A percentile compares a stretch with the other conserved stretches of the same genome.
Conservation (phyloP, 2,797 vertebrate species). For the Salarias fasciatus region DNA sequence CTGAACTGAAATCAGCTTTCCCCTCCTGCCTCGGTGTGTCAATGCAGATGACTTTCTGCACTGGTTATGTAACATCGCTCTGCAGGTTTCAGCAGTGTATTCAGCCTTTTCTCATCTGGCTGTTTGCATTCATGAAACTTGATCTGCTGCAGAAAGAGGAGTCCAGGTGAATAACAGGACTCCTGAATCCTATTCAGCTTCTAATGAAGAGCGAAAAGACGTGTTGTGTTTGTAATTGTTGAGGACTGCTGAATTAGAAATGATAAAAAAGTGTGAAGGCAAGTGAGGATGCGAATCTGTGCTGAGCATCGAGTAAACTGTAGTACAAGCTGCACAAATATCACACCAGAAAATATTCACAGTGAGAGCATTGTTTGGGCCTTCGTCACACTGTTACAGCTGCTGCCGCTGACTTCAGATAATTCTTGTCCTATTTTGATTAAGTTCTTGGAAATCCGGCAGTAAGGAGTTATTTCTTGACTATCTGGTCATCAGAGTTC, state of each 20-base stretch:
- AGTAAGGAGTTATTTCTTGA: too few species aligned
- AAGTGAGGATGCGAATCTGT: conserved; percentile 14
- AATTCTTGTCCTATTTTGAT: too few species aligned
- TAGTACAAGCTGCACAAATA: conserved; percentile 17
- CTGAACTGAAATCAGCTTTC: too few species aligned
- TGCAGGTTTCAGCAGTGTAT: neutral
- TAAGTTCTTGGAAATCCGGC: too few species aligned
- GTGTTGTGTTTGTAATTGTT: neutral
- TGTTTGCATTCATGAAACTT: neutral
- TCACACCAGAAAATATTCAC: neutral
- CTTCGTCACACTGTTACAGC: too few species aligned
- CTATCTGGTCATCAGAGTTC: too few species aligned
- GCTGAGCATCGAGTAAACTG: conserved; percentile 20
- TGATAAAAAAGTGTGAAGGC: conserved; percentile 12
- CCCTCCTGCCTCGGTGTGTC: too few species aligned
- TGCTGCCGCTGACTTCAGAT: too few species aligned
- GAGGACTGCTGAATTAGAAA: neutral
- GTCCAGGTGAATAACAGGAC: neutral
- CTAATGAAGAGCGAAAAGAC: neutral
- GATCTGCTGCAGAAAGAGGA: neutral
- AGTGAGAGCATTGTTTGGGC: too few species aligned
- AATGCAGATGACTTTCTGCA: neutral
- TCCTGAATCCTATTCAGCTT: neutral
- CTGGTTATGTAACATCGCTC: neutral
- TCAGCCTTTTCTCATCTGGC: neutral